phyloP scores from a whole-genome alignment of 2,888 invertebrate species.

The Nomada ruficornis region DNA sequence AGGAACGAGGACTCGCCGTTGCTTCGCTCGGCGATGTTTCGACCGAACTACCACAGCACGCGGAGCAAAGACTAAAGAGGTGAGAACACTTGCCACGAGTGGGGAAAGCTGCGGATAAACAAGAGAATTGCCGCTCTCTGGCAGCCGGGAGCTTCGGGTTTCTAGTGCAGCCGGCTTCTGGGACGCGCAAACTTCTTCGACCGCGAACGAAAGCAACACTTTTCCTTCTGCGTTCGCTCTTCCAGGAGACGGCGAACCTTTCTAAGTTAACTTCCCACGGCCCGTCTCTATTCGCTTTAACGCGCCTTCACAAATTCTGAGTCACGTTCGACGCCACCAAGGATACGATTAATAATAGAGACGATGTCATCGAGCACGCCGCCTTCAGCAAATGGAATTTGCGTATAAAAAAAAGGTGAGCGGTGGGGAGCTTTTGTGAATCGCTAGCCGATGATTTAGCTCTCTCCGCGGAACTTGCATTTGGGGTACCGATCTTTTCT shows the following conservation, averaged over 20 bases:
- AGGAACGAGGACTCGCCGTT: slow-evolving; percentile 43
- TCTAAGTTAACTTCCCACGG: too few relatives aligned
- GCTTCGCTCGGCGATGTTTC: slow-evolving; percentile 61
- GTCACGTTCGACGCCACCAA: too few relatives aligned
- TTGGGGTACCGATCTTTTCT: too few relatives aligned
- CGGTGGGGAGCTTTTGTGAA: too few relatives aligned
- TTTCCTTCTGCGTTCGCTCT: neutral
- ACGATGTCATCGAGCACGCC: too few relatives aligned
- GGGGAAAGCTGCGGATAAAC: slow-evolving; percentile 73
- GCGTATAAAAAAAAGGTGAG: too few relatives aligned
- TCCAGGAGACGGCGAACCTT: neutral
- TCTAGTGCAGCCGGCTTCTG: neutral
- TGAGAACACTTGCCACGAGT: slow-evolving; percentile 72
- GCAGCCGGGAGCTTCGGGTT: slow-evolving; percentile 23
- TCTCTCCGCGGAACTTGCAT: too few relatives aligned
- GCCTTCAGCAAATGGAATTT: too few relatives aligned
- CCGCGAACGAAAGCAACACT: neutral
- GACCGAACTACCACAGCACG: slow-evolving; percentile 55
- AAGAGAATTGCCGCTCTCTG: slow-evolving; percentile 56
- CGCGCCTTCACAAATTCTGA: neutral
- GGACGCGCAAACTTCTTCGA: neutral
- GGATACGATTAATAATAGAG: too few relatives aligned
- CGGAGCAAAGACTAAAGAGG: slow-evolving; percentile 56
- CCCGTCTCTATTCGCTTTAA: neutral
- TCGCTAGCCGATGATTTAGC: too few relatives aligned